phyloP scores from a whole-genome alignment of 2,797 vertebrate species.

The Bryconaethiops microstoma region DNA sequence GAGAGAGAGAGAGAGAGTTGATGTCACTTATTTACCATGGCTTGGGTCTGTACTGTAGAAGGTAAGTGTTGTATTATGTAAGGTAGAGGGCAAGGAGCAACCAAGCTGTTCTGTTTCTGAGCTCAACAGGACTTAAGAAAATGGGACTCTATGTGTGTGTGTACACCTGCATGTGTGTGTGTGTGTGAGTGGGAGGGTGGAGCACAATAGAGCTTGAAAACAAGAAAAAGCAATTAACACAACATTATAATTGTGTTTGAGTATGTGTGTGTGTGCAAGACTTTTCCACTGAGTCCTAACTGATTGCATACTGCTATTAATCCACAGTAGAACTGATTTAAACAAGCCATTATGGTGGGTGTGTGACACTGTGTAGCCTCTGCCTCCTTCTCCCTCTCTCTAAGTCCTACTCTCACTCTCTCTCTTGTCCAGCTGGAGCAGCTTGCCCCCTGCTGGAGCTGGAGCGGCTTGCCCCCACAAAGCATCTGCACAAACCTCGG shows the following conservation, averaged over 20 bases:
- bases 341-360: slow-evolving; percentile 51
- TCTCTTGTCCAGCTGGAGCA: slow-evolving; percentile 3
- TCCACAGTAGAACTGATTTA: slow-evolving; percentile 49
- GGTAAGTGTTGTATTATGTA: slow-evolving; percentile 49
- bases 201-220: slow-evolving; percentile 21
- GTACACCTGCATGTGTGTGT: not conserved
- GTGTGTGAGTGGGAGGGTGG: not conserved
- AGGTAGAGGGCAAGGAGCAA: slow-evolving; percentile 37
- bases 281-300: slow-evolving; percentile 53
- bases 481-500: slow-evolving; percentile 82
- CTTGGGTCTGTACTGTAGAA: slow-evolving; percentile 37
- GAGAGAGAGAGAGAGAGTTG: slow-evolving; percentile 27
- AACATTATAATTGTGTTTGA: slow-evolving; percentile 22
- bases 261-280: slow-evolving; percentile 3
- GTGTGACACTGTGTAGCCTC: slow-evolving; percentile 43
- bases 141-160: slow-evolving; percentile 46
- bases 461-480: slow-evolving; percentile 37
- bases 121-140: slow-evolving; percentile 45
- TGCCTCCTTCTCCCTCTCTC: not conserved
- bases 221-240: slow-evolving; percentile 32
- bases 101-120: slow-evolving; percentile 28
- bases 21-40: slow-evolving; percentile 58
- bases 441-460: slow-evolving; percentile 43
- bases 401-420: not conserved
- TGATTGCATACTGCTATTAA: slow-evolving; percentile 36